These are phyloP conservation scores for Toxotes jaculatrix DNA, from an alignment of 2,113 vertebrate genomes.

Conservation along the genomic window DNA sequence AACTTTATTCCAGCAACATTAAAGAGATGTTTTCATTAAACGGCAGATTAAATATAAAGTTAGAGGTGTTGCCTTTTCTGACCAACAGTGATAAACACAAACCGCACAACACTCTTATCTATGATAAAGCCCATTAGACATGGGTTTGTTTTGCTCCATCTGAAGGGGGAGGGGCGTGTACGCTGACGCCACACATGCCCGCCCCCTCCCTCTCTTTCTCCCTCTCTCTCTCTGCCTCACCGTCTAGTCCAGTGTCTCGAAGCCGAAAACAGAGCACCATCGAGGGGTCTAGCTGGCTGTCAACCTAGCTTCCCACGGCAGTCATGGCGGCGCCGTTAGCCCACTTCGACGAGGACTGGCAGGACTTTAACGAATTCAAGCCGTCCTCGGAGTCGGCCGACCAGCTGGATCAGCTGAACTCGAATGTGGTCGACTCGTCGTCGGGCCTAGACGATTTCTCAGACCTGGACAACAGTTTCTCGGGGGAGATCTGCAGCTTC, in stretches of 20 bases:
- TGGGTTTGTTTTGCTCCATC: slow-evolving; percentile 60
- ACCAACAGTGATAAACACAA: neutral
- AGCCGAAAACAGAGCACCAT: slow-evolving; percentile 24
- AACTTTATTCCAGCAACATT: no score
- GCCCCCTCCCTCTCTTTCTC: neutral
- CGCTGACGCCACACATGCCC: neutral
- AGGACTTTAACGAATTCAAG: slow-evolving; percentile 97
- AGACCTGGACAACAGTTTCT: slow-evolving; percentile 86
- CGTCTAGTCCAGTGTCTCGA: neutral
- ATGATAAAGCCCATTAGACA: neutral
- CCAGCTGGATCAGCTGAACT: slow-evolving; percentile 83
- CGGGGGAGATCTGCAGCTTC: slow-evolving; percentile 85
- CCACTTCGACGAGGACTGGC: slow-evolving; percentile 95
- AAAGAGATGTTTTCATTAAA: no score
- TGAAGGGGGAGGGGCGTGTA: neutral
- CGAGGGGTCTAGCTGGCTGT: neutral
- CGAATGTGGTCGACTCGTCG: slow-evolving; percentile 73
- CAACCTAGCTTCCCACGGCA: slow-evolving; percentile 46
- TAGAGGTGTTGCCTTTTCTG: neutral
- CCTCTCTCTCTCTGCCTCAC: neutral
- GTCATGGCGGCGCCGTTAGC: slow-evolving; percentile 92
- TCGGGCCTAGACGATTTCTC: slow-evolving; percentile 81
- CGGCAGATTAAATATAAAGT: neutral
- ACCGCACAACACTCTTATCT: neutral
- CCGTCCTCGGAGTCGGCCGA: slow-evolving; percentile 77